These are phyloP conservation scores for Anthrax anthrax DNA, from an alignment of 2,888 invertebrate species.

Conservation along the genomic window DNA sequence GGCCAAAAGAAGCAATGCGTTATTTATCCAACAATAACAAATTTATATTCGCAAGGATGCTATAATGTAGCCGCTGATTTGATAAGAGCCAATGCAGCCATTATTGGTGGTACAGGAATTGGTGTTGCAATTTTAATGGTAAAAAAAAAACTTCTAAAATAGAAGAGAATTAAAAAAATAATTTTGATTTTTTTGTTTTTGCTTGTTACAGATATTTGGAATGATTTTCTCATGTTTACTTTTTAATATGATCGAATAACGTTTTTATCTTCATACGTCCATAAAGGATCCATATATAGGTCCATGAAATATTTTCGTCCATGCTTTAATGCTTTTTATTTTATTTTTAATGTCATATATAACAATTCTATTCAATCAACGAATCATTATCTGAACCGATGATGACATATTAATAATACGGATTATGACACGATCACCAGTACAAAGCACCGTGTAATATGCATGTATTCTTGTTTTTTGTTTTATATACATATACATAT, in stretches of 20 bases:
- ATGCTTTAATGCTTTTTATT: too few relatives aligned
- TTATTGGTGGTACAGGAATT: conserved; percentile 69
- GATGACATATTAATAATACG: too few relatives aligned
- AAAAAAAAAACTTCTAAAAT: conserved; percentile 9
- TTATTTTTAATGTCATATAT: too few relatives aligned
- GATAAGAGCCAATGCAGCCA: conserved; percentile 60
- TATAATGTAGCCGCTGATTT: conserved; percentile 52
- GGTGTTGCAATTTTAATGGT: conserved; percentile 78
- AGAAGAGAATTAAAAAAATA: not conserved
- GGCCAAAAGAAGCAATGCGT: conserved; percentile 34
- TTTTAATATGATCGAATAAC: conserved; percentile 68
- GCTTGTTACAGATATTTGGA: conserved; percentile 59
- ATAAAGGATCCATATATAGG: too few relatives aligned
- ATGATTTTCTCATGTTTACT: conserved; percentile 72
- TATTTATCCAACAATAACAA: conserved; percentile 27
- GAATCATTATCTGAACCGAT: too few relatives aligned
- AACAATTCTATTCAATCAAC: too few relatives aligned
- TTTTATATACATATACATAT: too few relatives aligned
- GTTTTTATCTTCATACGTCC: too few relatives aligned
- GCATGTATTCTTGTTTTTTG: too few relatives aligned
- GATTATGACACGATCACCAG: too few relatives aligned
- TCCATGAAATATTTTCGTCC: too few relatives aligned
- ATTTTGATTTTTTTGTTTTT: conserved; percentile 9
- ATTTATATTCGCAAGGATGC: conserved; percentile 57
- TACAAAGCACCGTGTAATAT: too few relatives aligned